Base-by-base conservation (phyloP, 64 coral and sea anemone species). In the Montipora foliosa region DNA sequence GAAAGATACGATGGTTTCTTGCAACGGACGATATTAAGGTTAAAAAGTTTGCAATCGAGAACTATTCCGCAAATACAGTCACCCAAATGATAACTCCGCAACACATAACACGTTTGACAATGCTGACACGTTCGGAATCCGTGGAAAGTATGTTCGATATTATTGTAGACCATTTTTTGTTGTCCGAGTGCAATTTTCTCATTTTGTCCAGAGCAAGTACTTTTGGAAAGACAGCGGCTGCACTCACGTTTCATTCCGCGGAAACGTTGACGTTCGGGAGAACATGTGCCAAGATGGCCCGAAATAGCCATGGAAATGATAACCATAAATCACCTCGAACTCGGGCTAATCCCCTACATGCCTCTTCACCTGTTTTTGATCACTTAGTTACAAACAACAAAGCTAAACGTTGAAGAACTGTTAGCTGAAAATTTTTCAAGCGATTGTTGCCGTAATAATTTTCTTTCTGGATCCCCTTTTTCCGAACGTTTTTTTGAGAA, bases 171-270 rank as follows among this genome's bases (percentile, higher is more conserved):
- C 94, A 91, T 51, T 95, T 95, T 19, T 61, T 95, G 55, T 44
- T 95, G 20, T 90, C 89, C 75, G 94, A 95, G 17, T 95, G 94
- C 37, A 20, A 91, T 24, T 91, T 75, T 53, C 83, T 95, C 68
- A 87, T 95, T 82, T 87, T 95, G 44, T 92, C 94, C 1, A 13
- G 2, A 6, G 87, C 89, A 3, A 95, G 94, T 24, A 91, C 89
- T 9, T 92, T 95, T 82, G 83, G 89, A 47, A 87, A 10, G 5
- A 87, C 94, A 11, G 89, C 94, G 5, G 81, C 91, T 15, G 89
- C 75, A 2, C 46, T 91, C 5, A 29, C 19, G 13, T 95, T 90
- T 12, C 94, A 95, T 69, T 74, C 89, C 3, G 10, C 67, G 13
- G 66, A 19, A 64, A 71, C 90, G n/a, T 55, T 60, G 20, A 53